Percentiles rank a stretch among this genome's conserved stretches.
phyloP scores from a whole-genome alignment of 1,140 invertebrate species.

The Heterodera schachtii region DNA sequence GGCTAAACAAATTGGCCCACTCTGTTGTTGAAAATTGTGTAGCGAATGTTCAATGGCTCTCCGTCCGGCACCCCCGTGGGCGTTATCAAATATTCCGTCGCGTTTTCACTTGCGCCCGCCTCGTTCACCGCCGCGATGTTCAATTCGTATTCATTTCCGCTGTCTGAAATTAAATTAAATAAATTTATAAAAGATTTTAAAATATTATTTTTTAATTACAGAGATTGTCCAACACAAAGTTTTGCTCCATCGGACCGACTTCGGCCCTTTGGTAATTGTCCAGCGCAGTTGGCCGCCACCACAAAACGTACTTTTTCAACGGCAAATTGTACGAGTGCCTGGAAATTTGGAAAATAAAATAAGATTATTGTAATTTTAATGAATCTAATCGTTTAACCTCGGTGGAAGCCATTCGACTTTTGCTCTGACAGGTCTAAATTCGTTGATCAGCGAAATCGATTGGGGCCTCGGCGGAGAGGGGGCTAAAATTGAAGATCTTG shows the following conservation, averaged over 20 bases:
- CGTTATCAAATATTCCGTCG: conserved; percentile 57
- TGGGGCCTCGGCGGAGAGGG: conserved; percentile 57
- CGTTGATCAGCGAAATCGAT: conserved; percentile 53
- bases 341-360: background rate
- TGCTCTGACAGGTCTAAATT: conserved; percentile 55
- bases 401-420: conserved; percentile 60
- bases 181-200: conserved; percentile 13
- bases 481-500: conserved; percentile 37
- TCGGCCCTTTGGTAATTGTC: conserved; percentile 37
- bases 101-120: conserved; percentile 55
- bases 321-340: conserved; percentile 44
- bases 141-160: conserved; percentile 61
- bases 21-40: conserved; percentile 66
- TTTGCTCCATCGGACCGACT: conserved; percentile 45
- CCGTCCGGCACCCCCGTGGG: conserved; percentile 66
- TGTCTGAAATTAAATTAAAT: conserved; percentile 47
- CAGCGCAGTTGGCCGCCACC: conserved; percentile 53
- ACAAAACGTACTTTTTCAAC: conserved; percentile 53
- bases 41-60: conserved; percentile 69
- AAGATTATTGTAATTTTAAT: too few relatives aligned
- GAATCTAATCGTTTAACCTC: background rate
- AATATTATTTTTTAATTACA: conserved; percentile 42
- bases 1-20: conserved; percentile 39
- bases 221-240: conserved; percentile 53
- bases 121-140: conserved; percentile 49